Conservation (phyloP, 2,113 vertebrate species). For the Daphoenositta chrysoptera region DNA sequence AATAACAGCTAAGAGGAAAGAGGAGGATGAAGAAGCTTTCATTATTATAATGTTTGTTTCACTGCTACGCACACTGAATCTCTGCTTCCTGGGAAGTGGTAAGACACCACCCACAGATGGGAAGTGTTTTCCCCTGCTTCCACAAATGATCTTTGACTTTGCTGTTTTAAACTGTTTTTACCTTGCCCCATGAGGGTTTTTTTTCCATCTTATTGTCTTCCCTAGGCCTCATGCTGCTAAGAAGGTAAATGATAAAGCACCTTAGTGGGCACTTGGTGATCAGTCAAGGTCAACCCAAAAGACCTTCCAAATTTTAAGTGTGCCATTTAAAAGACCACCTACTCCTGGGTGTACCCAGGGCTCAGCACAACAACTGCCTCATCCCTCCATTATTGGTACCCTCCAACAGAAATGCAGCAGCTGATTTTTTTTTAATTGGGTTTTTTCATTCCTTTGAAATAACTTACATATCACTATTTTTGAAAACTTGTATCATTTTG, state of each 20-base stretch:
- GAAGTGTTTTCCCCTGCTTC: not conserved
- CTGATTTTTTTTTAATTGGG: rapidly evolving
- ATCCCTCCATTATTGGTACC: rapidly evolving
- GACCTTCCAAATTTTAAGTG: not conserved
- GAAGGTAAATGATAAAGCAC: not conserved
- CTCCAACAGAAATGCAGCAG: not conserved
- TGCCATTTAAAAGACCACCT: not conserved
- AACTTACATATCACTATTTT: not conserved
- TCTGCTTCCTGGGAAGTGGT: not conserved
- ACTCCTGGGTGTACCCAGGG: not conserved
- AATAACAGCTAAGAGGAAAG: not conserved
- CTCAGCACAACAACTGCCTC: not conserved
- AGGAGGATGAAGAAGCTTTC: not conserved
- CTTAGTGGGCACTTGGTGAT: not conserved
- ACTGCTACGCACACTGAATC: not conserved
- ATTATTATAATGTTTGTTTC: not conserved
- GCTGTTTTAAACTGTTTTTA: not conserved
- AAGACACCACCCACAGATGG: not conserved
- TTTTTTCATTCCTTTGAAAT: not conserved
- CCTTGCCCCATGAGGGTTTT: not conserved
- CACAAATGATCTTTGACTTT: not conserved
- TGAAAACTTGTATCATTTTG: not conserved
- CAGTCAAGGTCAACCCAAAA: not conserved
- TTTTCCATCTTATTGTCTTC: not conserved
- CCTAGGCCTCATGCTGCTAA: no score